phyloP scores from a whole-genome alignment of 2,888 invertebrate genomes.

The Mythimna pallens region DNA sequence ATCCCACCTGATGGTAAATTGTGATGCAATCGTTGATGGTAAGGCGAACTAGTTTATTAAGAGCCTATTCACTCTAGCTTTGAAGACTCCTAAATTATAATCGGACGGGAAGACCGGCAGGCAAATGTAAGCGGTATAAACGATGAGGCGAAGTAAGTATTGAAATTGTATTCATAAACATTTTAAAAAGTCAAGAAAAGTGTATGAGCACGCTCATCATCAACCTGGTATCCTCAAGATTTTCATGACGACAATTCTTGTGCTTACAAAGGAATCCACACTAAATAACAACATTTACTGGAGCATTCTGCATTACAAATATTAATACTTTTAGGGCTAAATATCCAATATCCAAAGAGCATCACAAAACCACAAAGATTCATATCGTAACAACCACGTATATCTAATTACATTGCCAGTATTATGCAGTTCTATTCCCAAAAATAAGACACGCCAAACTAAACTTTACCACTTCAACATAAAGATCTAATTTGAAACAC shows the following conservation, averaged over 20 bases:
- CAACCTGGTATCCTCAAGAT: not conserved
- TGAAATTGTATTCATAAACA: no score
- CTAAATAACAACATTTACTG: constrained; percentile 6
- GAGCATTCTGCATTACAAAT: constrained; percentile 19
- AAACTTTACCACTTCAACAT: constrained; percentile 19
- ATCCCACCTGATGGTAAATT: no score
- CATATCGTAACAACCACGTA: constrained; percentile 64
- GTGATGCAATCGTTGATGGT: no score
- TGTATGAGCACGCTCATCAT: no score
- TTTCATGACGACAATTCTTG: not conserved
- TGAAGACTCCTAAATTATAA: no score
- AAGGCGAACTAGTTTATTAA: no score
- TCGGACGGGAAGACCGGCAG: no score
- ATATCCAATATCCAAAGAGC: constrained; percentile 50
- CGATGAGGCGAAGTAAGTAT: no score
- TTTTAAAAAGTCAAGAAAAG: no score
- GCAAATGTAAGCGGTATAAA: no score
- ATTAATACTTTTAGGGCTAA: constrained; percentile 25
- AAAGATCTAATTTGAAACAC: constrained; percentile 18
- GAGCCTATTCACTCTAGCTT: no score
- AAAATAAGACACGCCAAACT: constrained; percentile 25
- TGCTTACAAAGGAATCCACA: not conserved
- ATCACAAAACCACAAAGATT: constrained; percentile 64
- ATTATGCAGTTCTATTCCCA: constrained; percentile 48
- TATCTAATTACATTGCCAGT: constrained; percentile 71